Conservation (phyloP, 1,140 invertebrate species). For the Anastatus disparis region DNA sequence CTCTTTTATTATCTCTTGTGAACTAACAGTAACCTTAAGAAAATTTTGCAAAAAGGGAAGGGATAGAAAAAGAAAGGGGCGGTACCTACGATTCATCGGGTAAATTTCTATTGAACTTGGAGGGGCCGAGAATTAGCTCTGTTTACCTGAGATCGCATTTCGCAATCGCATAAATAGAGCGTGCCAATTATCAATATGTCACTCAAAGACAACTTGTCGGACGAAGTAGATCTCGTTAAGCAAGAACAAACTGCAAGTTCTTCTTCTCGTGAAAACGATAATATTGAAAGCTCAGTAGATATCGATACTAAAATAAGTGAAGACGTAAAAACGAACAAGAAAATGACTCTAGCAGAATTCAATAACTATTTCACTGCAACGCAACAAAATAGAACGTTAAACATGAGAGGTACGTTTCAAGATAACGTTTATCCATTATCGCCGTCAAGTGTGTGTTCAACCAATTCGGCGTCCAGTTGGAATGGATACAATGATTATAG, state of each 20-base stretch:
- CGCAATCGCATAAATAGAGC: no score
- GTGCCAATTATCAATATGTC: no score
- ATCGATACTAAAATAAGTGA: not conserved
- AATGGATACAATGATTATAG: constrained; percentile 27
- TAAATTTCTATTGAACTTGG: no score
- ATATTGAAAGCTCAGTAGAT: not conserved
- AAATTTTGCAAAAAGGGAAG: no score
- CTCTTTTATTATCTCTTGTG: no score
- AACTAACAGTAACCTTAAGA: no score
- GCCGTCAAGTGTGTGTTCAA: constrained; percentile 41
- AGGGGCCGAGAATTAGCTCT: no score
- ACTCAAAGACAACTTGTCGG: not conserved
- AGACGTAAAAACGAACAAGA: not conserved
- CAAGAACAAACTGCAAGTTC: not conserved
- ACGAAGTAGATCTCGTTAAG: not conserved
- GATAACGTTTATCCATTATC: constrained; percentile 38
- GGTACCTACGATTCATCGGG: not conserved
- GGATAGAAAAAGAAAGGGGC: constrained; percentile 1
- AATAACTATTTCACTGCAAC: not conserved
- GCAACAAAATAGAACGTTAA: not conserved
- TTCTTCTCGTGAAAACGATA: not conserved
- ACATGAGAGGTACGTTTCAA: not conserved
- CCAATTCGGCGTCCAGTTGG: constrained; percentile 37
- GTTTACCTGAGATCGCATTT: no score
- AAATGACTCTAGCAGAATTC: constrained; percentile 41